These are phyloP conservation scores for Pangasius djambal DNA, from an alignment of 2,797 vertebrate genomes.

Conservation along the genomic window DNA sequence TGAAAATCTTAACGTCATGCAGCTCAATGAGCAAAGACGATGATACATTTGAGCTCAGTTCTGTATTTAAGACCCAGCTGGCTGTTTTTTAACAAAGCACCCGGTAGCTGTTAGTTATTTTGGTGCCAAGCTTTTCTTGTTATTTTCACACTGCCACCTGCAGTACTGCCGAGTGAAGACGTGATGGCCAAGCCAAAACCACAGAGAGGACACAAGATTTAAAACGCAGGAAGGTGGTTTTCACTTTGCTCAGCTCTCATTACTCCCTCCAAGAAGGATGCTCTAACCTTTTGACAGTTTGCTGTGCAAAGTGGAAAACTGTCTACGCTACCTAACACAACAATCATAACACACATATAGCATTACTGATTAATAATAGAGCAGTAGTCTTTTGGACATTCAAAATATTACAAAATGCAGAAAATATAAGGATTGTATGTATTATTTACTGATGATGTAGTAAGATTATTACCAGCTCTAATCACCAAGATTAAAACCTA, in stretches of 20 bases:
- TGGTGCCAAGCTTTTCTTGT: not conserved
- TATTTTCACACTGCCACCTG: conserved; percentile 5
- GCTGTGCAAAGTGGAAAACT: not conserved
- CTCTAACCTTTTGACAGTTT: not conserved
- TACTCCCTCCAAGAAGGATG: not conserved
- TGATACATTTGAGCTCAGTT: not conserved
- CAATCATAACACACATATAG: not conserved
- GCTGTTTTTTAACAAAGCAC: not conserved
- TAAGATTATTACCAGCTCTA: not conserved
- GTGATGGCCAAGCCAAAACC: not conserved
- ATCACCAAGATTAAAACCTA: not conserved
- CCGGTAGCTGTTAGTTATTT: not conserved
- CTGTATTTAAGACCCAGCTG: not conserved
- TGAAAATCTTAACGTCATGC: not conserved
- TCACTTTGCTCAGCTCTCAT: not conserved
- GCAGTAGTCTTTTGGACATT: not conserved
- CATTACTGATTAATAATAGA: not conserved
- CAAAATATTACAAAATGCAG: too few relatives aligned
- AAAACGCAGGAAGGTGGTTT: not conserved
- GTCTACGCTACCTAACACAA: not conserved
- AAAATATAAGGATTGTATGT: not conserved
- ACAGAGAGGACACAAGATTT: not conserved
- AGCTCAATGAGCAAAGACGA: not conserved
- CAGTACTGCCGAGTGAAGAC: not conserved
- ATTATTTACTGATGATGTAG: not conserved